Conservation (phyloP, 2,797 vertebrate genomes). For the Lacerta bilineata region DNA sequence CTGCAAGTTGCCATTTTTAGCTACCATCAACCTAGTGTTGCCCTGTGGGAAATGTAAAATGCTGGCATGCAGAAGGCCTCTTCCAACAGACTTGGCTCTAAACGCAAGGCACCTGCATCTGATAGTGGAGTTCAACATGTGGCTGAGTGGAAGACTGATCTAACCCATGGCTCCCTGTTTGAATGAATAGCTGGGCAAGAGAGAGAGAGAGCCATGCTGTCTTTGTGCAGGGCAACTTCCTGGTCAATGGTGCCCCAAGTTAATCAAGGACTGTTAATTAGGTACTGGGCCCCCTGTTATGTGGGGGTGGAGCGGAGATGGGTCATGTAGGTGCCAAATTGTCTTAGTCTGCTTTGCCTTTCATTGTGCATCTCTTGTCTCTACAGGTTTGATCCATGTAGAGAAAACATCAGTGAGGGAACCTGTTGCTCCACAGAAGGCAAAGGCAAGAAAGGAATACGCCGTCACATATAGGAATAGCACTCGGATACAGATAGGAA, state of each 20-base stretch:
- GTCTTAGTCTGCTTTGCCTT: neutral
- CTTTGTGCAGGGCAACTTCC: neutral
- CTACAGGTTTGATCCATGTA: neutral
- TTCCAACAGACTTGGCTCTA: neutral
- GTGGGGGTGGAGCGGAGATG: neutral
- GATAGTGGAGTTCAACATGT: neutral
- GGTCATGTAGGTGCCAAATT: neutral
- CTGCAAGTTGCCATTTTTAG: too few species aligned
- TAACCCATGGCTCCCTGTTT: neutral
- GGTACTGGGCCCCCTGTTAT: neutral
- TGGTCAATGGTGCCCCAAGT: neutral
- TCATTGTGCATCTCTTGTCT: neutral
- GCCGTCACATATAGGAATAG: neutral
- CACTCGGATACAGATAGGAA: neutral
- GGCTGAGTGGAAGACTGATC: neutral
- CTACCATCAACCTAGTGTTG: too few species aligned
- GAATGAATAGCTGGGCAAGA: neutral
- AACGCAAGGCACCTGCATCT: neutral
- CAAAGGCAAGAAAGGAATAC: constrained; percentile 8
- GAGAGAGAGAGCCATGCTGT: neutral
- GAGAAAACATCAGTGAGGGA: neutral
- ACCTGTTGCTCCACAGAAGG: neutral
- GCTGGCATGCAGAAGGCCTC: too few species aligned
- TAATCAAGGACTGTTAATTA: neutral
- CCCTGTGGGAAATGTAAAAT: too few species aligned